These are phyloP conservation scores for Pangasius sanitwongsei DNA, from an alignment of 2,797 vertebrate genomes.

Conservation along the genomic window DNA sequence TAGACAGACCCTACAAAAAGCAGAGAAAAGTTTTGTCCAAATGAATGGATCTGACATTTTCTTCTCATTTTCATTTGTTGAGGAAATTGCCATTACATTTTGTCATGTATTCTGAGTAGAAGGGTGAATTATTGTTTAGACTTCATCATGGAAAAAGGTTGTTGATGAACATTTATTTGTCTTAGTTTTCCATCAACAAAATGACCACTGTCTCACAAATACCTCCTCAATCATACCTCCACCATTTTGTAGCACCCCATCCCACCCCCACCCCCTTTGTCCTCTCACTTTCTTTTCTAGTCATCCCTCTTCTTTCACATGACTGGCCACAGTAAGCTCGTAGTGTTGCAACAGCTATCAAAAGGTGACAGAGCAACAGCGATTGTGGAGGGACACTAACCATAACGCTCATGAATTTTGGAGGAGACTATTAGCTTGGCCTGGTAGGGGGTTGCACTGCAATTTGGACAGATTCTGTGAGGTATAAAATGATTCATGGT, in stretches of 20 bases:
- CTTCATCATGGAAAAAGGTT: background rate
- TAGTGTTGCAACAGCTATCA: constrained; percentile 55
- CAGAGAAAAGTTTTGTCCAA: background rate
- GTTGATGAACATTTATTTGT: background rate
- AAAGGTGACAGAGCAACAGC: constrained; percentile 36
- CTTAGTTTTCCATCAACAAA: background rate
- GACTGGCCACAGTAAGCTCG: constrained; percentile 5
- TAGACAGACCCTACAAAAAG: background rate
- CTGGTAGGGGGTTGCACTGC: constrained; percentile 45
- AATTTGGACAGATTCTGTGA: constrained; percentile 47
- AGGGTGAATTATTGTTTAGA: background rate
- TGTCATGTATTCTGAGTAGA: background rate
- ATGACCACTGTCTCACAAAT: background rate
- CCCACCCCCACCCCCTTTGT: background rate
- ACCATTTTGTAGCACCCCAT: background rate
- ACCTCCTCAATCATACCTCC: background rate
- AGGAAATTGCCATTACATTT: background rate
- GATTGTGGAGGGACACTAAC: constrained; percentile 49
- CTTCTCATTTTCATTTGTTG: background rate
- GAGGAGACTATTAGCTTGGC: constrained; percentile 49
- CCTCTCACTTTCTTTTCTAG: background rate
- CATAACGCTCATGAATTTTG: constrained; percentile 57
- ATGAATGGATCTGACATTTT: background rate
- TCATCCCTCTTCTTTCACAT: constrained; percentile 13
- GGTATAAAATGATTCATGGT: constrained; percentile 56